These are phyloP conservation scores for Lepas anatifera DNA, from an alignment of 2,888 invertebrate genomes.

Conservation along the genomic window DNA sequence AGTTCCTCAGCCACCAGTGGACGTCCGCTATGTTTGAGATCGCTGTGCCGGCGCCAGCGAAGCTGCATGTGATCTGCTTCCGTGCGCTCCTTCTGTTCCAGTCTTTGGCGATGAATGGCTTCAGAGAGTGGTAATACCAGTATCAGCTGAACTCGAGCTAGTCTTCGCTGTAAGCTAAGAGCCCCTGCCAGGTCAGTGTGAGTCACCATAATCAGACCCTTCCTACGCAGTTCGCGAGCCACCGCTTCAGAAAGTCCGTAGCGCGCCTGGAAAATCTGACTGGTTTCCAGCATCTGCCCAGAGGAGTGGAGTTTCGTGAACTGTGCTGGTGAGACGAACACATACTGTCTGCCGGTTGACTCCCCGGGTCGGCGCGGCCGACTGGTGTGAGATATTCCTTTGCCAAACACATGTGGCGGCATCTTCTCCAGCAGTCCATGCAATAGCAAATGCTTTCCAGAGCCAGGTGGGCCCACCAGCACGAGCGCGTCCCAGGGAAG, in stretches of 20 bases:
- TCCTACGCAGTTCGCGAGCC: not conserved
- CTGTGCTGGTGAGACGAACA: not conserved
- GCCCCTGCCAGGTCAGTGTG: conserved; percentile 2
- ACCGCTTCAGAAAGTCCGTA: not conserved
- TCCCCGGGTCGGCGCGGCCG: conserved; percentile 3
- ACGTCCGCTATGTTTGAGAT: not conserved
- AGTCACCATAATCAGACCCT: not conserved
- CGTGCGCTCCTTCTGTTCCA: not conserved
- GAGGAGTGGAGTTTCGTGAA: not conserved
- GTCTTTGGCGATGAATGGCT: not conserved
- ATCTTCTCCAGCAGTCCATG: not conserved
- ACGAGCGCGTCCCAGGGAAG: conserved; percentile 4
- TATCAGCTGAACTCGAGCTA: not conserved
- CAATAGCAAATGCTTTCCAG: conserved; percentile 4
- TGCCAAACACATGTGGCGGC: not conserved
- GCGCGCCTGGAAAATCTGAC: not conserved
- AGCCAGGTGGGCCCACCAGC: conserved; percentile 6
- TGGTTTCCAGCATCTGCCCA: not conserved
- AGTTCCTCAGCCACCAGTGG: not conserved
- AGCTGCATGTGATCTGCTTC: not conserved
- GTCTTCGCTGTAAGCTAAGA: not conserved
- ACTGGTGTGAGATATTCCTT: not conserved
- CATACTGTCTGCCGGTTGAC: not conserved
- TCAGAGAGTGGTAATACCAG: not conserved
- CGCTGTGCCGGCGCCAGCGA: not conserved